phyloP scores from a whole-genome alignment of 92 coral and sea anemone genomes.

The Parazoanthus atlanticus region DNA sequence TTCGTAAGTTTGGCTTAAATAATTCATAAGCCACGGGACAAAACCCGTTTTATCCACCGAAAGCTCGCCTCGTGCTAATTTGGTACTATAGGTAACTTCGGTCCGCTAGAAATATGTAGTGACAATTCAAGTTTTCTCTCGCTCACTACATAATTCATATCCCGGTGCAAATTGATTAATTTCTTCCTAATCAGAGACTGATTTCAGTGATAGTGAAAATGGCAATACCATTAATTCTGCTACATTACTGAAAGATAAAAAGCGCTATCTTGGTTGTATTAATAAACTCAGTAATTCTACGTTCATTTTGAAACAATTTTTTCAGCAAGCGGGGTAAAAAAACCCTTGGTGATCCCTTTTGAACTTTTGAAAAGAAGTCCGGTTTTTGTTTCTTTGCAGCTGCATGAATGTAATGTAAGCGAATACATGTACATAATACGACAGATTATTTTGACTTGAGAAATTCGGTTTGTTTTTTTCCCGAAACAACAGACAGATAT shows the following conservation, averaged over 20 bases:
- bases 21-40: conserved; percentile 5
- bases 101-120: not conserved
- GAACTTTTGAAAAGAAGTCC: not conserved
- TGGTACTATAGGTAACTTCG: conserved; percentile 1
- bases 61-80: not conserved
- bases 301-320: not conserved
- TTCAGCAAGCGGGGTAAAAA: not conserved
- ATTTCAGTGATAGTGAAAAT: not conserved
- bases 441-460: not conserved
- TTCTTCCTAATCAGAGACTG: not conserved
- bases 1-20: conserved; percentile 1
- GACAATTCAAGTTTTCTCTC: not conserved
- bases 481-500: not conserved
- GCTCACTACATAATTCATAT: conserved; percentile 6
- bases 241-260: not conserved
- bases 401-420: not conserved
- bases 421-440: not conserved
- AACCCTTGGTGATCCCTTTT: not conserved
- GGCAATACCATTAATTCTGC: conserved; percentile 16
- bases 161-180: conserved; percentile 6
- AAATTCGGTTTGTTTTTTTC: not conserved
- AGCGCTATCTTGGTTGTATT: not conserved
- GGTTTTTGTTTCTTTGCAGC: not conserved
- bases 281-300: not conserved
- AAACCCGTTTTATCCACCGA: conserved; percentile 21